Evolutionary conservation across 2,888 invertebrate species (phyloP), one percentile per base, ranked within the genome.

Genomic region (Apotomis betuletana): DNA sequence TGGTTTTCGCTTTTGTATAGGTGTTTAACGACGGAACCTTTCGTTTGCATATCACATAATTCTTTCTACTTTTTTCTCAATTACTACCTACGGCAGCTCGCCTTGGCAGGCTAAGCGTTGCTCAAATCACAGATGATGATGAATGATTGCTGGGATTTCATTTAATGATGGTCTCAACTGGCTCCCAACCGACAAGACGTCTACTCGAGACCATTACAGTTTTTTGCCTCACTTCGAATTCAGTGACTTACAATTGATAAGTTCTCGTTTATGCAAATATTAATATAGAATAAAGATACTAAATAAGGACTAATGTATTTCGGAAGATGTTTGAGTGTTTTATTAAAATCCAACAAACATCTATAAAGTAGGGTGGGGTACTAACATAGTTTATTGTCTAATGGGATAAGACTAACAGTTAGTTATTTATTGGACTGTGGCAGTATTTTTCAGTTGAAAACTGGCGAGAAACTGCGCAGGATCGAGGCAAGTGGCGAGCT

Each of bases 61-160:
- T 58, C 15, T 54, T 62, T 44, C 27, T 13, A 70, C 41, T 70
- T 60, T 70, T 72, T 62, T 75, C 67, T 77, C 77, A 75, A 84
- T 82, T 82, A 87, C 87, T 88, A 87, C 88, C 81, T 85, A 68
- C 86, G 81, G 88, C 80, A 88, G 88, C 86, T 78, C 80, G 83
- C 81, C 75, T 82, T 84, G 85, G 87, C 87, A 84, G 84, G 85
- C 85, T 89, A 89, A 88, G 87, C 83, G 83, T 82, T 84, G 85
- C 84, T 87, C 89, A 89, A 90, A 90, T 91, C 86, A 83, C 83
- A 79, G 83, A 84, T 90, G 90, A 93, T 92, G 91, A 90, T 91
- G 87, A 91, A 90, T 92, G 91, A 92, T 93, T 92, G 89, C 90
- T 83, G 83, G 88, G 89, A 90, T 91, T 91, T 88, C 78, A 81